Conservation (phyloP, 2,797 vertebrate species). For the Phaenicophaeus curvirostris region DNA sequence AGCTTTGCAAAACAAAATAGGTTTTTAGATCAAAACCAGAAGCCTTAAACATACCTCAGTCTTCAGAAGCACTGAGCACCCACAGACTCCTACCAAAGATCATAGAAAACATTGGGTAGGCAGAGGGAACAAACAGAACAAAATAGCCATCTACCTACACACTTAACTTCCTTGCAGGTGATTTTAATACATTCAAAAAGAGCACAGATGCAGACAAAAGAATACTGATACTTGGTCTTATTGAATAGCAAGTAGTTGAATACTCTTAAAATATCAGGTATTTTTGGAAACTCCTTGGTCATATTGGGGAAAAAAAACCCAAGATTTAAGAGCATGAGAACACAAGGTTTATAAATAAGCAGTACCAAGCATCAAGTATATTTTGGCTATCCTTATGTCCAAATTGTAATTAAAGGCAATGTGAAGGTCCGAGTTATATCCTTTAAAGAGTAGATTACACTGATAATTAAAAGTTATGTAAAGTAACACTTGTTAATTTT, state of each 20-base stretch:
- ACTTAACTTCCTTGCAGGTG: neutral
- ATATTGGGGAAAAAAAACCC: accelerated
- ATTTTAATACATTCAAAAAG: conserved; percentile 14
- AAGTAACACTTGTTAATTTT: conserved; percentile 11
- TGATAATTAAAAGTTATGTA: conserved; percentile 18
- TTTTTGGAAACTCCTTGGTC: neutral
- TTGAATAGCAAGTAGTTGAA: neutral
- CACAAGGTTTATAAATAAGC: neutral
- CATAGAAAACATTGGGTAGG: conserved; percentile 57
- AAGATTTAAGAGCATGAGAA: neutral
- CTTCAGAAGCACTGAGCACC: conserved; percentile 63
- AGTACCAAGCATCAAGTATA: neutral
- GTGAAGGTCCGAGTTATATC: neutral
- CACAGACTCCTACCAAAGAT: conserved; percentile 62
- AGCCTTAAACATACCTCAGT: conserved; percentile 47
- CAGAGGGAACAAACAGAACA: conserved; percentile 54
- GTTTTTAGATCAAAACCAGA: conserved; percentile 30
- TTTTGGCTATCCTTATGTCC: neutral
- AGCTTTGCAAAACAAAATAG: neutral
- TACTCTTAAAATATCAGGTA: neutral
- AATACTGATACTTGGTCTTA: neutral
- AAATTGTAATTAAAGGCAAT: neutral
- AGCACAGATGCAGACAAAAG: neutral
- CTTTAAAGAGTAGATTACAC: neutral
- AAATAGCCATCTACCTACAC: conserved; percentile 32